phyloP scores from a whole-genome alignment of 2,888 invertebrate genomes.

The Syrphus vitripennis region DNA sequence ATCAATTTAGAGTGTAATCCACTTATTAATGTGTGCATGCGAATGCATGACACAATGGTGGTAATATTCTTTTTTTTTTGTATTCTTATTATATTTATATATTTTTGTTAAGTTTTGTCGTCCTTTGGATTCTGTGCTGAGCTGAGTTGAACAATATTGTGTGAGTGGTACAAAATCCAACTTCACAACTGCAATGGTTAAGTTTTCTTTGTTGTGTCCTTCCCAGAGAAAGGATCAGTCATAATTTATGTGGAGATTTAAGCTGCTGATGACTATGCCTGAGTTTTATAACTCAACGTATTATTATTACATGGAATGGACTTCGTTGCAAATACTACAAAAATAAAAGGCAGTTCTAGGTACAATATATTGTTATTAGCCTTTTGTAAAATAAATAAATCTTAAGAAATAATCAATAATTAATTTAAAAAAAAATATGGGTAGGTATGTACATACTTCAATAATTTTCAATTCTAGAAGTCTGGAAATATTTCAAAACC shows the following conservation, averaged over 20 bases:
- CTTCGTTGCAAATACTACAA: not conserved
- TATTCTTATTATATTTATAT: conserved; percentile 1
- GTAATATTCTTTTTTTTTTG: not conserved
- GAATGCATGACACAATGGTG: not conserved
- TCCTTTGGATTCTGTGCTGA: conserved; percentile 43
- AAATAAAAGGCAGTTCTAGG: too few relatives aligned
- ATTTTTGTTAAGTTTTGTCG: conserved; percentile 20
- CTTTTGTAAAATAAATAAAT: too few relatives aligned
- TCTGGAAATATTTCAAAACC: too few relatives aligned
- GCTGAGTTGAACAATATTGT: conserved; percentile 47
- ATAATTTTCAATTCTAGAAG: too few relatives aligned
- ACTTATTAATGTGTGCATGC: not conserved
- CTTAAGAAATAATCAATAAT: too few relatives aligned
- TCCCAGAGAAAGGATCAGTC: conserved; percentile 46
- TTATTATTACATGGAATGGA: not conserved
- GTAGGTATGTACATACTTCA: too few relatives aligned
- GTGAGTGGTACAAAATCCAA: conserved; percentile 19
- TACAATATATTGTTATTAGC: too few relatives aligned
- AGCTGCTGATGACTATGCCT: conserved; percentile 51
- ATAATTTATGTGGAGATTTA: conserved; percentile 65
- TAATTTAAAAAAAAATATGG: too few relatives aligned
- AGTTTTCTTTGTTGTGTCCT: conserved; percentile 59
- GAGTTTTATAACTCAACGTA: not conserved
- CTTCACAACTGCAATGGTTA: conserved; percentile 37
- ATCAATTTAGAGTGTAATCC: not conserved